phyloP scores from a whole-genome alignment of 1,140 invertebrate genomes.

The Streblospio benedicti region DNA sequence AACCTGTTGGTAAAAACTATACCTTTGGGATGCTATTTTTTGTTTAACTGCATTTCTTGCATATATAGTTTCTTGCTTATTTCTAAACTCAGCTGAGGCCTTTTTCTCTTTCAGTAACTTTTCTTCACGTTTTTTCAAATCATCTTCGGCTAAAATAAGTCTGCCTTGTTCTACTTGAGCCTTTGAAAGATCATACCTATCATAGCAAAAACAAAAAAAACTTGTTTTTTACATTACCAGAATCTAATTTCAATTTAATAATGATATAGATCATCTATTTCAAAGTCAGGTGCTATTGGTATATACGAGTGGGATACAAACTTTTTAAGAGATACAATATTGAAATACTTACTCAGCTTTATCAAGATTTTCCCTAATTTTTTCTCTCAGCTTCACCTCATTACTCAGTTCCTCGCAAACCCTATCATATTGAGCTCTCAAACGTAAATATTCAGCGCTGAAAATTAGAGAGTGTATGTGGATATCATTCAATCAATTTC shows the following conservation, averaged over 20 bases:
- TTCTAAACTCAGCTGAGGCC: conserved; percentile 28
- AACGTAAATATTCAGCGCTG: conserved; percentile 33
- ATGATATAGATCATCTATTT: not conserved
- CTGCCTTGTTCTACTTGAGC: conserved; percentile 43
- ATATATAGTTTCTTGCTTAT: conserved; percentile 35
- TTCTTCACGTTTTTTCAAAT: conserved; percentile 39
- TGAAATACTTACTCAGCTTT: conserved; percentile 39
- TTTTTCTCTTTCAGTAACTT: conserved; percentile 34
- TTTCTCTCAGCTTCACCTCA: conserved; percentile 33
- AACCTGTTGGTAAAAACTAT: too few species aligned
- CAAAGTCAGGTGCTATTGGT: not conserved
- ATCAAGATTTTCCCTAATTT: conserved; percentile 34
- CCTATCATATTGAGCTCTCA: conserved; percentile 34
- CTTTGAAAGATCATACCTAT: conserved; percentile 42
- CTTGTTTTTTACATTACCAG: not conserved
- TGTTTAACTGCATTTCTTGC: too few species aligned
- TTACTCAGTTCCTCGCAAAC: conserved; percentile 35
- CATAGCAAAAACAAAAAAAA: not conserved
- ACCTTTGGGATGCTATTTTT: too few species aligned
- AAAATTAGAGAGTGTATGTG: conserved; percentile 9
- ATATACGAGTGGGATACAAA: not conserved
- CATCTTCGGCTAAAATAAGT: conserved; percentile 39
- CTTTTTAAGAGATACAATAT: not conserved
- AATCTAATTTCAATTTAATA: not conserved
- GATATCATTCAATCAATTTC: not conserved